Percentiles rank a stretch among this genome's conserved stretches.
Evolutionary conservation across 2,888 invertebrate genomes (phyloP).

Genomic region (Strigamia crassipes): DNA sequence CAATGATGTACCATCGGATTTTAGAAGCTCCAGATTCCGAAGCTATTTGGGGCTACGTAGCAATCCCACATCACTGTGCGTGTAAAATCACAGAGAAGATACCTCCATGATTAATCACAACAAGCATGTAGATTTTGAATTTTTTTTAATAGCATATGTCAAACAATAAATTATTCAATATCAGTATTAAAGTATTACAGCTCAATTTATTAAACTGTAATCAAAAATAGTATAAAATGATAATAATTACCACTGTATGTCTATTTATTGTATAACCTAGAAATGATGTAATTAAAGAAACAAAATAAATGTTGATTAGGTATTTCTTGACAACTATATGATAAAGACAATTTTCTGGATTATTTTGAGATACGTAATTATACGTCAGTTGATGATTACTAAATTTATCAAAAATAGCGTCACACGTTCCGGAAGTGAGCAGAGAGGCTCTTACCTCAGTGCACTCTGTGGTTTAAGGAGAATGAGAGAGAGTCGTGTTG

Average conservation of each 20-base stretch:
- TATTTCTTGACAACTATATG: too few species aligned
- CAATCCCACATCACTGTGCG: slow-evolving; percentile 54
- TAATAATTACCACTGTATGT: too few species aligned
- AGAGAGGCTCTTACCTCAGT: not conserved
- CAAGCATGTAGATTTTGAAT: not conserved
- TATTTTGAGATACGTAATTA: too few species aligned
- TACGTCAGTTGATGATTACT: too few species aligned
- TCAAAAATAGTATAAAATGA: too few species aligned
- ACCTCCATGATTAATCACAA: slow-evolving; percentile 45
- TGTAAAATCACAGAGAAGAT: slow-evolving; percentile 53
- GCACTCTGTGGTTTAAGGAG: not conserved
- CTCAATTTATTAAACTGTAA: too few species aligned
- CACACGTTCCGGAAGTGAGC: slow-evolving; percentile 45
- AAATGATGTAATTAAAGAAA: too few species aligned
- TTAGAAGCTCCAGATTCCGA: slow-evolving; percentile 50
- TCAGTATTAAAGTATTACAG: too few species aligned
- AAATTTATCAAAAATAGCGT: too few species aligned
- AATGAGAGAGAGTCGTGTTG: not conserved
- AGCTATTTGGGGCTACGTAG: slow-evolving; percentile 54
- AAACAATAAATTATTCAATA: not conserved
- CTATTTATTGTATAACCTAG: too few species aligned
- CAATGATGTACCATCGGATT: slow-evolving; percentile 51
- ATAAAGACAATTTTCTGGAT: too few species aligned
- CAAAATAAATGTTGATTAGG: too few species aligned
- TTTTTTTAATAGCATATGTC: not conserved